phyloP scores from a whole-genome alignment of 2,888 invertebrate genomes.

The Oscheius myriophilus region DNA sequence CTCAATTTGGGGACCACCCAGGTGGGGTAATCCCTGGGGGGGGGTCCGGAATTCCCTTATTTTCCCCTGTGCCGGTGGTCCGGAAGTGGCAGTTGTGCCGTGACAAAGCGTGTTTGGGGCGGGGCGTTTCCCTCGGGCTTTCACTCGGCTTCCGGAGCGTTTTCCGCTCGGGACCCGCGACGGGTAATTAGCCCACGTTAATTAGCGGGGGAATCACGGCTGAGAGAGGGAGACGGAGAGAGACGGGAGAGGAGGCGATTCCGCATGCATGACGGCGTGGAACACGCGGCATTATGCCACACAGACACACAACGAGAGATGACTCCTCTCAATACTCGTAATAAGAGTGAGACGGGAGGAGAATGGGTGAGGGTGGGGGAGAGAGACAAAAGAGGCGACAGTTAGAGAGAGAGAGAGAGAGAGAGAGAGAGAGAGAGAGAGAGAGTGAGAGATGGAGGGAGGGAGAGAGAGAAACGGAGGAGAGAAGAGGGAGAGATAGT shows the following conservation, averaged over 20 bases:
- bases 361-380: background rate
- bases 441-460: background rate
- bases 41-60: too few species aligned
- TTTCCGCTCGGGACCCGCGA: background rate
- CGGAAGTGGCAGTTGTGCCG: too few species aligned
- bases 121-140: background rate
- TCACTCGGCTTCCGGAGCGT: background rate
- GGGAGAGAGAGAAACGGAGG: background rate
- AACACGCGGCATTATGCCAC: constrained; percentile 24
- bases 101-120: background rate
- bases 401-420: background rate
- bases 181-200: constrained; percentile 14
- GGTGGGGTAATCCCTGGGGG: too few species aligned
- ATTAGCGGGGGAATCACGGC: constrained; percentile 23
- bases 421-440: constrained; percentile 1
- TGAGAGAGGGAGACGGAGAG: background rate
- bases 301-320: too few species aligned
- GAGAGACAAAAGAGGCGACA: background rate
- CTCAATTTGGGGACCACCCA: too few species aligned
- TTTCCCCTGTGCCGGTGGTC: too few species aligned
- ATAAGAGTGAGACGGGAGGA: background rate
- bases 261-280: constrained; percentile 24
- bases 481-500: background rate
- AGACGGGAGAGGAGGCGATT: background rate
- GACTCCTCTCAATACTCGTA: background rate